A percentile compares a stretch with the other conserved stretches of the same genome.
Evolutionary conservation across 1,140 invertebrate species (phyloP).

Genomic region (Drosophila simulans): DNA sequence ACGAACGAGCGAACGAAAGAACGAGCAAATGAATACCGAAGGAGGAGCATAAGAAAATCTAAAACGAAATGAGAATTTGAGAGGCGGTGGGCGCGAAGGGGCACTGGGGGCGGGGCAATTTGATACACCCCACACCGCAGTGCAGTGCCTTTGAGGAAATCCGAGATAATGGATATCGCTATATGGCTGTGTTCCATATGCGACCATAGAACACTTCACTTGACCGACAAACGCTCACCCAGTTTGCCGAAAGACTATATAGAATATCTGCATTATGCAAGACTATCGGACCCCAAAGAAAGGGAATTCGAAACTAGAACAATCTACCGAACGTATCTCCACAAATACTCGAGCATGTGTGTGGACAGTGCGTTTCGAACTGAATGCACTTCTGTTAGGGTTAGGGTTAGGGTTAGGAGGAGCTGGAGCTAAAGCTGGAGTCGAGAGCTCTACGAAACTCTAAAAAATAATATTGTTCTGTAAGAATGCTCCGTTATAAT

Average conservation of each 20-base stretch:
- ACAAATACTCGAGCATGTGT: not conserved
- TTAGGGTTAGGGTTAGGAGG: too few species aligned
- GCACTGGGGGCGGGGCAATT: slow-evolving; percentile 35
- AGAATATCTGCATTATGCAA: slow-evolving; percentile 47
- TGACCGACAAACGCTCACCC: slow-evolving; percentile 56
- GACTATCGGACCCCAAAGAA: slow-evolving; percentile 2
- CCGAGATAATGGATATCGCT: slow-evolving; percentile 43
- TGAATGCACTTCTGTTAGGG: too few species aligned
- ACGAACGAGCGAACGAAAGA: slow-evolving; percentile 15
- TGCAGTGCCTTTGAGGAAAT: slow-evolving; percentile 24
- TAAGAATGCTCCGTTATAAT: too few species aligned
- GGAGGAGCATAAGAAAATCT: slow-evolving; percentile 44
- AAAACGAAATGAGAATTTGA: slow-evolving; percentile 51
- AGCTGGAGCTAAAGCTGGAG: too few species aligned
- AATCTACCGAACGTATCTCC: slow-evolving; percentile 30
- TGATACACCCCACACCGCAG: slow-evolving; percentile 44
- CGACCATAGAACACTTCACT: slow-evolving; percentile 37
- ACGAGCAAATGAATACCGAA: slow-evolving; percentile 19
- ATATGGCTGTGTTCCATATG: not conserved
- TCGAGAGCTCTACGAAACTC: too few species aligned
- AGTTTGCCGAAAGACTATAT: slow-evolving; percentile 26
- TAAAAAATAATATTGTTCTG: too few species aligned
- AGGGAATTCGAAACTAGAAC: slow-evolving; percentile 31
- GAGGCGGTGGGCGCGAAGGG: slow-evolving; percentile 1
- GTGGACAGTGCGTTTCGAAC: too few species aligned